A percentile compares a stretch with the other conserved stretches of the same genome.
These are phyloP conservation scores for Tetranychus truncatus DNA, from an alignment of 2,888 invertebrate species.

Conservation along the genomic window DNA sequence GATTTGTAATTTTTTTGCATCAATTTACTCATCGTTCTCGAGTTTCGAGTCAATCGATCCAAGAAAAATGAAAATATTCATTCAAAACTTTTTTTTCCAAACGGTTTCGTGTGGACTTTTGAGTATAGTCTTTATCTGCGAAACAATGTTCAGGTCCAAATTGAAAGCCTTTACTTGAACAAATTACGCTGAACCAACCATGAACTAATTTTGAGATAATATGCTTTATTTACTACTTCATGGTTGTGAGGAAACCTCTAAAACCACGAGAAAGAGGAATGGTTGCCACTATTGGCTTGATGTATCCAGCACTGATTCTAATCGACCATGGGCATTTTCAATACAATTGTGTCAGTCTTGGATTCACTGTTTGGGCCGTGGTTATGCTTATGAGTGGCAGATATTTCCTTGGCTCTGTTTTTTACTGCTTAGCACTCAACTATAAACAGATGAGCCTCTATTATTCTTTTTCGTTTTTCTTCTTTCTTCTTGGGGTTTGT, in stretches of 20 bases:
- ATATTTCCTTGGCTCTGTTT: conserved; percentile 44
- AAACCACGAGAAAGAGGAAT: conserved; percentile 26
- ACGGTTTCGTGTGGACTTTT: too few species aligned
- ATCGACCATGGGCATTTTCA: conserved; percentile 98
- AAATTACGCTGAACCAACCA: too few species aligned
- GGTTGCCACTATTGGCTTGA: conserved; percentile 38
- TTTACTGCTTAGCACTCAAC: conserved; percentile 71
- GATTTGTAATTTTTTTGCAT: too few species aligned
- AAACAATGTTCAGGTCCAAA: too few species aligned
- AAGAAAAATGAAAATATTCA: too few species aligned
- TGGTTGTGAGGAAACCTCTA: conserved; percentile 15
- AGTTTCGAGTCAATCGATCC: too few species aligned
- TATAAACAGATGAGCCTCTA: conserved; percentile 99
- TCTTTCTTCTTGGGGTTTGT: conserved; percentile 56
- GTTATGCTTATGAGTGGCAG: conserved; percentile 40
- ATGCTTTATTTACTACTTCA: conserved; percentile 36
- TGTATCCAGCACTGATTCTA: conserved; percentile 73
- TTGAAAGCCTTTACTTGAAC: too few species aligned
- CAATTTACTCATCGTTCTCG: too few species aligned
- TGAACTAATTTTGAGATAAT: too few species aligned
- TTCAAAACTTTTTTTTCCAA: too few species aligned
- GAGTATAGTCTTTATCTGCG: too few species aligned
- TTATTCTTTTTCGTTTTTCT: conserved; percentile 89
- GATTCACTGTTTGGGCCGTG: conserved; percentile 39
- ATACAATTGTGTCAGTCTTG: conserved; percentile 24